Evolutionary conservation across 2,888 invertebrate species (phyloP).

Genomic region (Spodoptera picta): DNA sequence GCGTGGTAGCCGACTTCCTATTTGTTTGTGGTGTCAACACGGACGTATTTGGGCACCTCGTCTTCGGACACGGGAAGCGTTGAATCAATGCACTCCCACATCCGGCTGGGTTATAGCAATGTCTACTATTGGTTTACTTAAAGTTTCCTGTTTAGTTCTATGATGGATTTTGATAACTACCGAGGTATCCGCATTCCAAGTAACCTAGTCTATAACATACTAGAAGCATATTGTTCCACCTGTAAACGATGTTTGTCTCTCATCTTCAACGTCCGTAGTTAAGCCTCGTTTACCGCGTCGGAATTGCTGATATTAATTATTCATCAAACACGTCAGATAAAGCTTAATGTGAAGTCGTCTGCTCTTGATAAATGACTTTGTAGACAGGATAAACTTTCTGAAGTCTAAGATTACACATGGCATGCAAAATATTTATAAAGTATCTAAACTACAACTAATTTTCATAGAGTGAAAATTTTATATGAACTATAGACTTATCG

Average conservation of each 20-base stretch:
- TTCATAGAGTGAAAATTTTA: too few species aligned
- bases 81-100: constrained; percentile 79
- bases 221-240: neutral
- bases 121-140: constrained; percentile 72
- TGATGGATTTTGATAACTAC: constrained; percentile 53
- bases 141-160: constrained; percentile 72
- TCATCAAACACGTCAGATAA: constrained; percentile 38
- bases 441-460: too few species aligned
- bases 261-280: constrained; percentile 17
- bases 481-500: too few species aligned
- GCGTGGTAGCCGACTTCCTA: constrained; percentile 49
- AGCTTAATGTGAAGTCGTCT: constrained; percentile 21
- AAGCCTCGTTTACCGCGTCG: constrained; percentile 17
- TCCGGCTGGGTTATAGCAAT: constrained; percentile 73
- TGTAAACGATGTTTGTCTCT: neutral
- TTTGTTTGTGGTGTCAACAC: constrained; percentile 52
- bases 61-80: constrained; percentile 56
- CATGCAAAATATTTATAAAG: neutral
- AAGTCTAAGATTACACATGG: neutral
- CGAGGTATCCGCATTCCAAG: constrained; percentile 19
- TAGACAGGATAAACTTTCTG: constrained; percentile 9
- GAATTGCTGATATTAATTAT: constrained; percentile 40
- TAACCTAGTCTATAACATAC: constrained; percentile 6
- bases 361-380: constrained; percentile 34
- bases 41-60: constrained; percentile 55